Evolutionary conservation across 2,797 vertebrate species (phyloP).

Genomic region (Apogon talboti): DNA sequence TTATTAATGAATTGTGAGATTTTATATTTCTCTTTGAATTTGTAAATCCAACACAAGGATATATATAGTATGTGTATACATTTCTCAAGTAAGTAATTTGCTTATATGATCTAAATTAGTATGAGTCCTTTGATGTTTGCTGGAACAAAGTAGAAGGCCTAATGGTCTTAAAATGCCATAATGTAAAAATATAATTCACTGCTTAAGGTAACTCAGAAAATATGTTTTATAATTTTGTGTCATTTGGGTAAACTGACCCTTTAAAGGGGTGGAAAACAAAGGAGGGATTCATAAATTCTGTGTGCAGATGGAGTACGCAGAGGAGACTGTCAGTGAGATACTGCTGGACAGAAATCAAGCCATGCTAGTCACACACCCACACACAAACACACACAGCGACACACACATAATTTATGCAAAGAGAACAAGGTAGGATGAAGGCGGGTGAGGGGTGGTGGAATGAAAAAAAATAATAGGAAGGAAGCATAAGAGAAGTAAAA

Average conservation of each 20-base stretch:
- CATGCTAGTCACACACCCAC: conserved; percentile 63
- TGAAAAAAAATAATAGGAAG: background rate
- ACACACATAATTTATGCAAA: conserved; percentile 40
- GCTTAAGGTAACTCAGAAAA: conserved; percentile 7
- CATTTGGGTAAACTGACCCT: conserved; percentile 39
- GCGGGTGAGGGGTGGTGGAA: conserved; percentile 19
- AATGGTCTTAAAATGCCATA: too few relatives aligned
- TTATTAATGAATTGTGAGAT: too few relatives aligned
- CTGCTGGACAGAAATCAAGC: conserved; percentile 56
- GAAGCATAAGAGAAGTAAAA: too few relatives aligned
- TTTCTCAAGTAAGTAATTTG: too few relatives aligned
- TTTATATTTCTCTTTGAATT: too few relatives aligned
- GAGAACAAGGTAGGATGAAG: conserved; percentile 28
- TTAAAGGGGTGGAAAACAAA: conserved; percentile 19
- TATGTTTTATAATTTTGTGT: conserved; percentile 18
- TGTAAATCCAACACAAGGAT: too few relatives aligned
- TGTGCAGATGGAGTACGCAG: conserved; percentile 58
- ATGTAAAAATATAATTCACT: too few relatives aligned
- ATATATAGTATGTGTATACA: too few relatives aligned
- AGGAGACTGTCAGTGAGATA: conserved; percentile 59
- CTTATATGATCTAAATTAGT: too few relatives aligned
- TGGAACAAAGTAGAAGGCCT: too few relatives aligned
- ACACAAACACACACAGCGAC: conserved; percentile 47
- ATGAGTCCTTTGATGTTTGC: too few relatives aligned
- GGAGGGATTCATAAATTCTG: conserved; percentile 4